These are phyloP conservation scores for Danaus melanippus DNA, from an alignment of 1,140 invertebrate genomes.

Conservation along the genomic window DNA sequence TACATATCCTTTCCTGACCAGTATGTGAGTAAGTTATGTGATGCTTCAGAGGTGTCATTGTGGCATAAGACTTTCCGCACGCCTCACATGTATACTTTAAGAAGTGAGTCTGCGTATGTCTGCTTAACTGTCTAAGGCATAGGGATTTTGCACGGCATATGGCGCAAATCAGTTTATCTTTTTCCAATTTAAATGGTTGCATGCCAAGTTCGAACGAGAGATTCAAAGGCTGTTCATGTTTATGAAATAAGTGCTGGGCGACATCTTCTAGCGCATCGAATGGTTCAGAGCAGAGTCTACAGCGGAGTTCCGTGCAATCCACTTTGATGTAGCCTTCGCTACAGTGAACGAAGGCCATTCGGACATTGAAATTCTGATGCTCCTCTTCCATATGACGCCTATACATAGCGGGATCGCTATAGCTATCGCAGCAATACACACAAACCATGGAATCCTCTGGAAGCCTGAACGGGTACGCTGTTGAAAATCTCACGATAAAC, in stretches of 20 bases:
- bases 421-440: slow-evolving; percentile 49
- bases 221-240: slow-evolving; percentile 33
- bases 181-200: slow-evolving; percentile 41
- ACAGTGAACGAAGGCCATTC: slow-evolving; percentile 40
- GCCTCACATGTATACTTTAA: slow-evolving; percentile 64
- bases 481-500: slow-evolving; percentile 47
- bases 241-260: slow-evolving; percentile 35
- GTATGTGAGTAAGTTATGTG: slow-evolving; percentile 36
- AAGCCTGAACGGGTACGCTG: slow-evolving; percentile 54
- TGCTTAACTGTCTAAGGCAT: slow-evolving; percentile 37
- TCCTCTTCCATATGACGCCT: slow-evolving; percentile 43
- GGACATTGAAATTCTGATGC: slow-evolving; percentile 34
- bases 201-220: slow-evolving; percentile 35
- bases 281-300: slow-evolving; percentile 33
- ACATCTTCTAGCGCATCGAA: slow-evolving; percentile 34
- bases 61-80: slow-evolving; percentile 67
- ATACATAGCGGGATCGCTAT: slow-evolving; percentile 34
- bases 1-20: slow-evolving; percentile 31
- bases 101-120: slow-evolving; percentile 55
- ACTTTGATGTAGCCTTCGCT: slow-evolving; percentile 44
- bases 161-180: slow-evolving; percentile 40
- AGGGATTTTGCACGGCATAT: slow-evolving; percentile 39
- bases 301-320: slow-evolving; percentile 42
- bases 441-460: slow-evolving; percentile 49
- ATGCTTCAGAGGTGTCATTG: slow-evolving; percentile 31